phyloP scores from a whole-genome alignment of 2,888 invertebrate genomes.

The Dioctria rufipes region DNA sequence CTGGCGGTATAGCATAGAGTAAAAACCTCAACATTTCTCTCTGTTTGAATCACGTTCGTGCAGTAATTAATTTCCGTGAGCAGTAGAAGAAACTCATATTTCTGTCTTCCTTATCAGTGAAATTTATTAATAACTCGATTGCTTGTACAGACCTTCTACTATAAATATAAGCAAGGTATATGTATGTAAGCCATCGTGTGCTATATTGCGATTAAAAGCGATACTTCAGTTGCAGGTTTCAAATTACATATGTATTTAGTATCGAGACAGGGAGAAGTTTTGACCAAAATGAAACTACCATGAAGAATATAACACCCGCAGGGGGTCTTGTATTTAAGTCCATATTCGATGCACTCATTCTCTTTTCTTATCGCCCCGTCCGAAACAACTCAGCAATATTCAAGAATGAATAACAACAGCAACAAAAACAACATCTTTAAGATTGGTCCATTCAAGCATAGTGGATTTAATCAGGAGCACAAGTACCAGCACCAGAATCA shows the following conservation, averaged over 20 bases:
- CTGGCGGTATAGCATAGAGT: neutral
- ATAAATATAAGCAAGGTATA: no score
- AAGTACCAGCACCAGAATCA: neutral
- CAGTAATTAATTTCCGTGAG: conserved; percentile 32
- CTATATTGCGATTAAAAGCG: conserved; percentile 27
- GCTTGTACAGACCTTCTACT: neutral
- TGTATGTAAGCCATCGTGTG: no score
- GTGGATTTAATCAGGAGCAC: neutral
- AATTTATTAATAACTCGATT: conserved; percentile 45
- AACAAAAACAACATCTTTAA: no score
- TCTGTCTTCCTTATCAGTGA: conserved; percentile 28
- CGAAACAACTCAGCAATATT: conserved; percentile 23
- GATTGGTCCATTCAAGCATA: neutral
- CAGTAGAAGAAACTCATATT: conserved; percentile 34
- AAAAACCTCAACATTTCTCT: neutral
- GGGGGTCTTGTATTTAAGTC: neutral
- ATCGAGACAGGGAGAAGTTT: no score
- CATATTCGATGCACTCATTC: neutral
- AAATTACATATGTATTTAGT: neutral
- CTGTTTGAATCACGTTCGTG: neutral
- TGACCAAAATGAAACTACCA: neutral
- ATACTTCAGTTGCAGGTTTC: neutral
- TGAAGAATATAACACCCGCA: neutral
- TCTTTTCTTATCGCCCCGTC: conserved; percentile 11
- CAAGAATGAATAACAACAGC: neutral